A percentile compares a stretch with the other conserved stretches of the same genome.
Conservation (phyloP, 1,140 invertebrate genomes). For the Formica exsecta region DNA sequence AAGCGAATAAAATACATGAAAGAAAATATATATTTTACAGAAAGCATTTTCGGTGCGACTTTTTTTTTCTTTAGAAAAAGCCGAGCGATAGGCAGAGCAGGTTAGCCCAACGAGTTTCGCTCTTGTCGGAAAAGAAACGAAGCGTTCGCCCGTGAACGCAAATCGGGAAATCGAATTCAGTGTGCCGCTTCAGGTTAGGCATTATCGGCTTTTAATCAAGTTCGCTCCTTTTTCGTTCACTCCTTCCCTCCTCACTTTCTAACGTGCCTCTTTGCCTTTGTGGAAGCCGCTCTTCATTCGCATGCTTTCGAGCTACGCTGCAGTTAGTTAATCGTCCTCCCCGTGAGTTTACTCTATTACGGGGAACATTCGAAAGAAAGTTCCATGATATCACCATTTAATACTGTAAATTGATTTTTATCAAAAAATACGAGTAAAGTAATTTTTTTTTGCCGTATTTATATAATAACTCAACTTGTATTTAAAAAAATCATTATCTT, state of each 20-base stretch:
- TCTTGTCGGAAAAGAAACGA: constrained; percentile 44
- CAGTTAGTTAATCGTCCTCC: constrained; percentile 59
- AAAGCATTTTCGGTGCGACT: not conserved
- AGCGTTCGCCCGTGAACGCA: constrained; percentile 65
- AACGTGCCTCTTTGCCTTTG: constrained; percentile 57
- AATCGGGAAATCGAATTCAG: constrained; percentile 61
- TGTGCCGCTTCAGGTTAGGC: constrained; percentile 53
- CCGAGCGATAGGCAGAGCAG: not conserved
- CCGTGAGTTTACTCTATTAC: constrained; percentile 11
- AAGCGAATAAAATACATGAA: constrained; percentile 2
- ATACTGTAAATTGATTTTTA: not conserved
- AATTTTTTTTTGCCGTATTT: not conserved
- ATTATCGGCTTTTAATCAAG: constrained; percentile 74
- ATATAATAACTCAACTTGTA: constrained; percentile 7
- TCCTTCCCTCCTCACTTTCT: constrained; percentile 58
- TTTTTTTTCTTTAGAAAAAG: constrained; percentile 40
- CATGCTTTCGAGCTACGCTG: constrained; percentile 43
- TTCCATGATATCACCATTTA: not conserved
- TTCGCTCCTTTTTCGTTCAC: constrained; percentile 58
- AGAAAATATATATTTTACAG: not conserved
- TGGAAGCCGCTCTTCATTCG: constrained; percentile 48
- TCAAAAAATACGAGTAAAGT: not conserved
- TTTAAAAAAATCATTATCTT: not conserved
- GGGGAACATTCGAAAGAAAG: not conserved
- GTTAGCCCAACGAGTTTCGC: constrained; percentile 24